Base-by-base conservation (phyloP, 1,140 invertebrate genomes). In the Oedothorax gibbosus region DNA sequence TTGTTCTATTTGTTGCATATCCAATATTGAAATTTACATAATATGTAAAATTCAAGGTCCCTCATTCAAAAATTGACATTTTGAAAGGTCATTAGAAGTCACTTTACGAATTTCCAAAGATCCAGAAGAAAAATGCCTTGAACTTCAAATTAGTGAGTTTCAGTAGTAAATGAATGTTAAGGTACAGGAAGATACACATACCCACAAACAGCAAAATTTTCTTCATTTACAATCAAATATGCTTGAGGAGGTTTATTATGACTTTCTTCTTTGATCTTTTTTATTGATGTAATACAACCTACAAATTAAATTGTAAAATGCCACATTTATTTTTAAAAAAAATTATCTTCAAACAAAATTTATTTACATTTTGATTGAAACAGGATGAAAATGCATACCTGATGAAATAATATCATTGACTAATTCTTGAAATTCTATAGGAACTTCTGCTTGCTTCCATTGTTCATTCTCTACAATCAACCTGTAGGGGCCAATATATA, bases 401-500 rank as follows among this genome's bases (percentile, higher is more conserved):
- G 90, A 90, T 20, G 89, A 91, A 73, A 88, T 96, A 94, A 87
- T 93, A 92, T 78, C n/a, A 89, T 95, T 93, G n/a, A 98, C 93
- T 69, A 98, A 91, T 20, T 90, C 92, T 90, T 98, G 97, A 89
- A 98, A 95, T 89, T 97, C 95, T 83, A 91, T 90, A 0, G 96
- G 95, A 65, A 99, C 95, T 87, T 98, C 95, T n/a, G 96, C 95
- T 87, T 95, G 93, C 89, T 95, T 96, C 98, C 98, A 99, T 73
- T 94, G 92, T 90, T 99, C 98, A 87, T 93, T 93, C 88, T 99
- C 97, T 57, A 99, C 90, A 57, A 97, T 92, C 83, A 94, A 88
- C 7, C 86, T 87, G 21, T 21, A 49, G 9, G 65, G 10, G 9
- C 14, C 53, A 66, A 65, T 18, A 78, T 10, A 78, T 51, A 78